phyloP scores from a whole-genome alignment of 2,113 vertebrate species.

The Silurus meridionalis region DNA sequence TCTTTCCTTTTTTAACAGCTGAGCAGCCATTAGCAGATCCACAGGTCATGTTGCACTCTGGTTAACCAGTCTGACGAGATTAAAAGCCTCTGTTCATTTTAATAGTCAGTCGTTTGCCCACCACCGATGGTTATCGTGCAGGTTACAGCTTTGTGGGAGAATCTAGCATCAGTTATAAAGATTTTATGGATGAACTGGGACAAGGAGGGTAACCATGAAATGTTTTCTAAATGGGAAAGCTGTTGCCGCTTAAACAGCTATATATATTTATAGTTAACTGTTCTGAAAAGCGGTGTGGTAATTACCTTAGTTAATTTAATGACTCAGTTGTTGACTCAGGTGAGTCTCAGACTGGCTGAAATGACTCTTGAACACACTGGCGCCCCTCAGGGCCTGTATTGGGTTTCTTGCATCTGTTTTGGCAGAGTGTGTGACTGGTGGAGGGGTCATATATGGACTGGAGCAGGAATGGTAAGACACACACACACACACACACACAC shows the following conservation, averaged over 20 bases:
- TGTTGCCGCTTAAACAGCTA: constrained; percentile 25
- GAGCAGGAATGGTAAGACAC: constrained; percentile 37
- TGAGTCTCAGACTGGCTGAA: constrained; percentile 46
- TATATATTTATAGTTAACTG: constrained; percentile 33
- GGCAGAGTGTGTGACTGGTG: constrained; percentile 26
- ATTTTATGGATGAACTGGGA: constrained; percentile 36
- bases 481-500: constrained; percentile 2
- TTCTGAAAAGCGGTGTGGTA: constrained; percentile 37
- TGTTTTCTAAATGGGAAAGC: constrained; percentile 20
- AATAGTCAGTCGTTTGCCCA: constrained; percentile 44
- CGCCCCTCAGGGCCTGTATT: constrained; percentile 45
- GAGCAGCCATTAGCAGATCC: constrained; percentile 69
- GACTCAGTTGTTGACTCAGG: constrained; percentile 53
- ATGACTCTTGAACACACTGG: constrained; percentile 45
- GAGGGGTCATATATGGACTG: constrained; percentile 47
- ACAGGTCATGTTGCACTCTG: constrained; percentile 39
- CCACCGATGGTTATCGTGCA: background rate
- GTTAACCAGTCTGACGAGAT: constrained; percentile 48
- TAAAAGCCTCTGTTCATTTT: constrained; percentile 39
- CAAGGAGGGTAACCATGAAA: constrained; percentile 3
- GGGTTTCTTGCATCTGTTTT: constrained; percentile 52
- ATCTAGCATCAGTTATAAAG: constrained; percentile 20
- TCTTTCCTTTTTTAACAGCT: constrained; percentile 63
- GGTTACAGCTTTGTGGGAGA: constrained; percentile 22
- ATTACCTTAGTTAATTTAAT: constrained; percentile 53